Percentiles rank a stretch among this genome's conserved stretches.
Conservation (phyloP, 2,888 invertebrate species). For the Cosmopolites sordidus region DNA sequence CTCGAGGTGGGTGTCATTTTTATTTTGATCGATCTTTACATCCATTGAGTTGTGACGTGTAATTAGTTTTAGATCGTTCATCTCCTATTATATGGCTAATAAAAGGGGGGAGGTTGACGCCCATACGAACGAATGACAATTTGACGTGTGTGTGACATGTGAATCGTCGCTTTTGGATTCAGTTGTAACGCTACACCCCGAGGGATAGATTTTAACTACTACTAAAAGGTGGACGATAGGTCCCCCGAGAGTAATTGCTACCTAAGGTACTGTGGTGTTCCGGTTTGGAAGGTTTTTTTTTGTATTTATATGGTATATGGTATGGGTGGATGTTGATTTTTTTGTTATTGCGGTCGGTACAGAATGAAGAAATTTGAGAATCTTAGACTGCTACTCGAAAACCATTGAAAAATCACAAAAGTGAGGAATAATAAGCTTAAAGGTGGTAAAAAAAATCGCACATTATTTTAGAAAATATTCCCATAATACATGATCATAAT, state of each 20-base stretch:
- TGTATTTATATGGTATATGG: background rate
- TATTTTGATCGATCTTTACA: slow-evolving; percentile 14
- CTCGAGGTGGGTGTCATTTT: slow-evolving; percentile 4
- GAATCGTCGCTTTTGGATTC: background rate
- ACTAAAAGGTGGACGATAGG: slow-evolving; percentile 29
- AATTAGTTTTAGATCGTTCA: slow-evolving; percentile 26
- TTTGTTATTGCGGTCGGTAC: background rate
- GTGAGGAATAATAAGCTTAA: too few species aligned
- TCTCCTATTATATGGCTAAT: slow-evolving; percentile 20
- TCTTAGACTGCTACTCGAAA: too few species aligned
- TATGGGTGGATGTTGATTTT: background rate
- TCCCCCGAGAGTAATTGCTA: slow-evolving; percentile 40
- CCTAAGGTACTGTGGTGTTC: slow-evolving; percentile 26
- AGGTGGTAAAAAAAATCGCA: too few species aligned
- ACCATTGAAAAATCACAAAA: too few species aligned
- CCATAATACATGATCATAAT: too few species aligned
- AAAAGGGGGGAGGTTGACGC: slow-evolving; percentile 19
- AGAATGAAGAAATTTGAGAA: too few species aligned
- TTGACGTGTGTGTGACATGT: background rate
- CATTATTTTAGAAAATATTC: too few species aligned
- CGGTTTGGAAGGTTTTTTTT: background rate
- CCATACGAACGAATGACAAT: slow-evolving; percentile 8
- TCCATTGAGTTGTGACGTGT: slow-evolving; percentile 10
- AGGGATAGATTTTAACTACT: background rate
- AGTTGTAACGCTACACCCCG: background rate